Percentiles rank a stretch among this genome's conserved stretches.
Evolutionary conservation across 2,797 vertebrate species (phyloP).

Genomic region (Lycodopsis pacificus): DNA sequence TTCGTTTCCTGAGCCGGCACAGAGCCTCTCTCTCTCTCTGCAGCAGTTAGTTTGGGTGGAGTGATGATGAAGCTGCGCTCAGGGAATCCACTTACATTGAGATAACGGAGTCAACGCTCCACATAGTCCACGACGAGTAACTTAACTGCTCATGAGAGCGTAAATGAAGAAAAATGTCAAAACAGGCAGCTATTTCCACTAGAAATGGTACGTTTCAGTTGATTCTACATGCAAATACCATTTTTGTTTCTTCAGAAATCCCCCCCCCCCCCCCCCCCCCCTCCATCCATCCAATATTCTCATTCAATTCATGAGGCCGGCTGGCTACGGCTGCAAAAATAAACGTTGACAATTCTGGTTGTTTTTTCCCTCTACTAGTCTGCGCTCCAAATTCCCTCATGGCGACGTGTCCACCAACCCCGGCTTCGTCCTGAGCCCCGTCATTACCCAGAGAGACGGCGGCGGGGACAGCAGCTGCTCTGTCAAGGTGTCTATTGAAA

Average conservation of each 20-base stretch:
- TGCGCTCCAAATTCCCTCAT: conserved; percentile 89
- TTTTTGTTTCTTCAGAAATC: neutral
- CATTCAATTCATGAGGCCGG: conserved; percentile 22
- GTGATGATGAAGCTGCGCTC: conserved; percentile 46
- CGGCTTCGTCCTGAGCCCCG: conserved; percentile 92
- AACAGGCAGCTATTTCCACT: neutral
- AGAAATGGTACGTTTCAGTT: neutral
- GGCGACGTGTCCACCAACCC: conserved; percentile 87
- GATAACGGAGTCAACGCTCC: conserved; percentile 21
- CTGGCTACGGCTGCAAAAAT: conserved; percentile 23
- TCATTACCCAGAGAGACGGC: conserved; percentile 89
- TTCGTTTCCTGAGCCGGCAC: conserved; percentile 6
- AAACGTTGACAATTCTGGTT: conserved; percentile 10
- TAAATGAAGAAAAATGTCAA: neutral
- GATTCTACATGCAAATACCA: neutral
- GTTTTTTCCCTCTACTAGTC: conserved; percentile 72
- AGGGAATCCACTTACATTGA: conserved; percentile 38
- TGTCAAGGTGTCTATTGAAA: conserved; percentile 97
- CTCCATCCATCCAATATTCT: conserved; percentile 3
- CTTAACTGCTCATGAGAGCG: neutral
- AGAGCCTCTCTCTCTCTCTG: conserved; percentile 7
- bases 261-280: neutral
- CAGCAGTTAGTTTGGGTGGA: conserved; percentile 57
- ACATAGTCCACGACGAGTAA: conserved; percentile 15
- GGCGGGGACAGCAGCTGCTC: conserved; percentile 89